Percentiles rank a stretch among this genome's conserved stretches.
phyloP scores from a whole-genome alignment of 1,140 invertebrate genomes.

The Phocides pigmalion region DNA sequence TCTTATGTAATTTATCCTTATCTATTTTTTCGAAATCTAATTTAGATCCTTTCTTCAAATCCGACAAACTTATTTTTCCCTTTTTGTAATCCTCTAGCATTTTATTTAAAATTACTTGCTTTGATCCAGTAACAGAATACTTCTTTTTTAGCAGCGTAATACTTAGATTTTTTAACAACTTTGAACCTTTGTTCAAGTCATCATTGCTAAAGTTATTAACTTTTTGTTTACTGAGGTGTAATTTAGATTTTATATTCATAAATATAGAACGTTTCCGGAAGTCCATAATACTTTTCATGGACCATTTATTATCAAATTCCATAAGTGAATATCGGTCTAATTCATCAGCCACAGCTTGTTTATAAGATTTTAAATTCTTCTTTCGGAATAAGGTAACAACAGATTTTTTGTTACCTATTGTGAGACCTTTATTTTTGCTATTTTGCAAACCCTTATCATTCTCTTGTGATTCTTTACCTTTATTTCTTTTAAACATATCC shows the following conservation, averaged over 20 bases:
- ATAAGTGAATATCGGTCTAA: neutral
- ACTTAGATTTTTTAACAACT: constrained; percentile 21
- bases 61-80: neutral
- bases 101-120: constrained; percentile 39
- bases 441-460: neutral
- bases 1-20: neutral
- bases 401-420: constrained; percentile 27
- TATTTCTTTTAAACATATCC: constrained; percentile 39
- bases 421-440: constrained; percentile 15
- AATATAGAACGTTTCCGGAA: no score
- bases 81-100: constrained; percentile 27
- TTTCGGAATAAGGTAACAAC: constrained; percentile 34
- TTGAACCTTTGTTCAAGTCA: constrained; percentile 8
- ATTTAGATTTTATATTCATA: constrained; percentile 19
- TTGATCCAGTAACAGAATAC: constrained; percentile 42
- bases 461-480: constrained; percentile 4
- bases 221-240: constrained; percentile 19
- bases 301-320: constrained; percentile 18
- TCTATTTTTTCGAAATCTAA: constrained; percentile 1
- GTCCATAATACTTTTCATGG: constrained; percentile 30
- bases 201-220: neutral
- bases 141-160: neutral
- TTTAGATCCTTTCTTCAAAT: constrained; percentile 5
- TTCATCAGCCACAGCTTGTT: neutral
- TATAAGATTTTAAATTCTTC: constrained; percentile 18